Evolutionary conservation across 2,888 invertebrate species (phyloP), one percentile per base, ranked within the genome.

Genomic region (Maniola hyperantus): DNA sequence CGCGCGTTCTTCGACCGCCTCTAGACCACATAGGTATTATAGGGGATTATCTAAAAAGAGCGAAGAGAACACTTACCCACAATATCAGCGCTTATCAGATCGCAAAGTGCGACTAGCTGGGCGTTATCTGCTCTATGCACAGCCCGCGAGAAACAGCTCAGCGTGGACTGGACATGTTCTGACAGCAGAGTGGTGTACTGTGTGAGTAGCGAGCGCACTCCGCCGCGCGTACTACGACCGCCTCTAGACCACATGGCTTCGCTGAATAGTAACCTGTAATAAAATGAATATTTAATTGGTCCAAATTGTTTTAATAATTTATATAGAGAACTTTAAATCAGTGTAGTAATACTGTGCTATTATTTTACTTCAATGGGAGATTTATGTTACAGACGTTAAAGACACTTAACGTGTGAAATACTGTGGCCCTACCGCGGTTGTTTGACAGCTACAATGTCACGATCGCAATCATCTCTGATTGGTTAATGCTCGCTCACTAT

Each of bases 161-260:
- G 79, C 1, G 88, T 90, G 5, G 83, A 75, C 8, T 86, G 84
- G 1, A 88, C 89, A 69, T 92, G 91, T 2, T 88, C 87, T 0
- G 89, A 82, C 1, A 93, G 72, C 13, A 93, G 71, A 1, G 81
- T 70, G 1, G 80, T 80, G 76, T 93, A 92, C 62, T 90, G 87
- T 0, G 87, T 83, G 48, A 92, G 73, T 0, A 93, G 77, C 0
- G 82, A 81, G 0, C 84, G 81, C 7, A 89, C 92, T 0, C 88
- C 90, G 26, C 88, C 88, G 8, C 92, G 83, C 0, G 88, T 83
- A 48, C 83, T 79, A 0, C 87, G 83, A 0, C 89, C 91, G 18
- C 91, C 91, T 2, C 90, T 84, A 0, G 79, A 76, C 89, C 91
- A 91, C 90, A 91, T 91, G 39, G 89, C 89, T 74, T 92, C 92